Base-by-base conservation (phyloP, 2,113 vertebrate species). In the Eurypyga helias region DNA sequence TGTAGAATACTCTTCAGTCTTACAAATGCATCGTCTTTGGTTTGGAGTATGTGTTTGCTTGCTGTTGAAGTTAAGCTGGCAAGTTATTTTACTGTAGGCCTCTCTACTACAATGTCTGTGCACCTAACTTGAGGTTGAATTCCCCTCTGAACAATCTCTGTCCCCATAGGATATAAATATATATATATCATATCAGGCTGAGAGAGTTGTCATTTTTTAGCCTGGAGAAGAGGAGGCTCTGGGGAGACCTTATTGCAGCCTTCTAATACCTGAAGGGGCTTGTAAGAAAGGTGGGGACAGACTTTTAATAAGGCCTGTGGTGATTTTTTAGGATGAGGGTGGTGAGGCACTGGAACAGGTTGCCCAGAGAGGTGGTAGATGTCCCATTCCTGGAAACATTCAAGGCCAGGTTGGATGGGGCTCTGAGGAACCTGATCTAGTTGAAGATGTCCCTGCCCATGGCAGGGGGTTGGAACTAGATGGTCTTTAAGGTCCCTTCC, bases 281-380 rank as follows among this genome's bases (percentile, higher is more conserved):
- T 57, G 11, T 7, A 28, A 18, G 41, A 87, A 49, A 67, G 25
- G 13, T n/a, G 45, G 8, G 21, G 8, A 48, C 33, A 33, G 11
- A 33, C 28, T 31, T 75, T 80, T 34, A 64, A 14, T 3, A 70
- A 69, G 9, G 12, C 9, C 12, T 48, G 51, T 71, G 11, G 34
- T 1, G 1, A 41, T 55, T 67, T 43, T 78, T 78, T 25, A 31
- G 1, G 0, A 2, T 19, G 49, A 57, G 6, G 7, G 3, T 80
- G 61, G 17, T 52, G 34, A n/a, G 13, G 24, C 8, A 11, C 9
- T 62, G 60, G n/a, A 3, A 36, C 10, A 19, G 9, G 9, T 75
- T 69, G 26, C 55, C 48, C 36, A 36, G 52, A 57, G 48, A 52
- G 7, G 17, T 38, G 9, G 24, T 16, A 2, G 49, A 17, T 28